Evolutionary conservation across 2,113 vertebrate species (phyloP).

Genomic region (Hemicordylus capensis): DNA sequence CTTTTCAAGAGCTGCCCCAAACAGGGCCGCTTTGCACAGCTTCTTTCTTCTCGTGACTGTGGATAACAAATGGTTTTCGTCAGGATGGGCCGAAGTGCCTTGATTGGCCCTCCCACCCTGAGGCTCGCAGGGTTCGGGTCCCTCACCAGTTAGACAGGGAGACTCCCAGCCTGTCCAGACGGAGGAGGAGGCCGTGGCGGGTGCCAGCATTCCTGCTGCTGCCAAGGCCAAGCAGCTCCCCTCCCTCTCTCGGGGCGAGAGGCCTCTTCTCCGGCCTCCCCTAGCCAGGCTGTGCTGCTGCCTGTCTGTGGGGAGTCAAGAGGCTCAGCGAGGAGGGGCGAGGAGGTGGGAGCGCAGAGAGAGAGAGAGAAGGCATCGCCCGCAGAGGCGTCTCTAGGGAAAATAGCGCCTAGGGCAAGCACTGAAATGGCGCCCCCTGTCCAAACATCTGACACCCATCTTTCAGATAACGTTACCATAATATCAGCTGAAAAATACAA

Average conservation of each 20-base stretch:
- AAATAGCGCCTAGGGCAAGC: too few species aligned
- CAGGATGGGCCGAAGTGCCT: conserved; percentile 59
- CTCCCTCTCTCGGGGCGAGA: conserved; percentile 71
- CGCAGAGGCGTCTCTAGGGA: too few species aligned
- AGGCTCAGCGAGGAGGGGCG: conserved; percentile 48
- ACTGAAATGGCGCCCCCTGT: too few species aligned
- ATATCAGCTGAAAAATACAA: too few species aligned
- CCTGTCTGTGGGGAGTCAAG: conserved; percentile 56
- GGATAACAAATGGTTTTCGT: conserved; percentile 68
- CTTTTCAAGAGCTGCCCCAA: not conserved
- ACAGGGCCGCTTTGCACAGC: not conserved
- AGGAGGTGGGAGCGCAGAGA: conserved; percentile 41
- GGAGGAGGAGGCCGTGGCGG: conserved; percentile 63
- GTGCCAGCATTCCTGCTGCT: conserved; percentile 76
- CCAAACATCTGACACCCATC: too few species aligned
- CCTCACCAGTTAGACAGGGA: conserved; percentile 58
- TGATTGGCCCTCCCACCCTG: conserved; percentile 28
- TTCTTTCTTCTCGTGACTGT: not conserved
- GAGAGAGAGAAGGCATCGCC: conserved; percentile 55
- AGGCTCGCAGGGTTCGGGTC: conserved; percentile 29
- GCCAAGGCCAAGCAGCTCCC: conserved; percentile 67
- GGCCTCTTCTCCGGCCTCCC: conserved; percentile 30
- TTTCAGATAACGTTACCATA: too few species aligned
- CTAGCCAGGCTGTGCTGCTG: conserved; percentile 21
- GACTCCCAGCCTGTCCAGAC: conserved; percentile 67